Evolutionary conservation across 2,113 vertebrate genomes (phyloP).

Genomic region (Donacobius atricapilla): DNA sequence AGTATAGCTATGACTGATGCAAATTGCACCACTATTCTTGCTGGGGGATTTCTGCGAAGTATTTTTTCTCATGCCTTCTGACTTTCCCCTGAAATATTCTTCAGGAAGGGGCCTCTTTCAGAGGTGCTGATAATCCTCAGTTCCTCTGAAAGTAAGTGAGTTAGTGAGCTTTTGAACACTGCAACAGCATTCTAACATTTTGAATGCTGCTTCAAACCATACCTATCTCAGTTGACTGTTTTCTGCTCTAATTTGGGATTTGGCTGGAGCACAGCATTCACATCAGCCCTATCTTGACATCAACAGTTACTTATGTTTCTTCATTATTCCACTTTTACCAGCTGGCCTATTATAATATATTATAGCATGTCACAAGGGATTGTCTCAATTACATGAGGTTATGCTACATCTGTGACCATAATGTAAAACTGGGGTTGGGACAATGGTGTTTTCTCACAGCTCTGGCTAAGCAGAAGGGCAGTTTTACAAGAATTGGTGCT

Average conservation of each 20-base stretch:
- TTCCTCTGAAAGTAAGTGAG: background rate
- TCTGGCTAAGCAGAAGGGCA: background rate
- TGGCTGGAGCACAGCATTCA: background rate
- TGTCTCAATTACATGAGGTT: conserved; percentile 22
- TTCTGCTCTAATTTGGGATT: background rate
- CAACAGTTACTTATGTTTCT: conserved; percentile 9
- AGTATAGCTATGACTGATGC: background rate
- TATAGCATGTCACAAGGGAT: background rate
- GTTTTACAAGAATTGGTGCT: background rate
- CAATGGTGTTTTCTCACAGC: background rate
- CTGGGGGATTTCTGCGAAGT: background rate
- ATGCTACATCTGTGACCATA: background rate
- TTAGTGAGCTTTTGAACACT: background rate
- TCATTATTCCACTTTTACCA: conserved; percentile 30
- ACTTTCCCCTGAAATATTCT: background rate
- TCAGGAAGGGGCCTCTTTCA: background rate
- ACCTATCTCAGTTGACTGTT: background rate
- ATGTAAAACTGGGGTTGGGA: background rate
- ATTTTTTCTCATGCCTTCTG: background rate
- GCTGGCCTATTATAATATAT: conserved; percentile 1
- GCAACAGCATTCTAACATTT: background rate
- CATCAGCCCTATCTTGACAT: background rate
- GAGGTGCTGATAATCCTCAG: background rate
- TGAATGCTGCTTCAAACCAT: background rate
- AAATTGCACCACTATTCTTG: background rate